phyloP scores from a whole-genome alignment of 2,113 vertebrate genomes.

The Poicephalus gulielmi region DNA sequence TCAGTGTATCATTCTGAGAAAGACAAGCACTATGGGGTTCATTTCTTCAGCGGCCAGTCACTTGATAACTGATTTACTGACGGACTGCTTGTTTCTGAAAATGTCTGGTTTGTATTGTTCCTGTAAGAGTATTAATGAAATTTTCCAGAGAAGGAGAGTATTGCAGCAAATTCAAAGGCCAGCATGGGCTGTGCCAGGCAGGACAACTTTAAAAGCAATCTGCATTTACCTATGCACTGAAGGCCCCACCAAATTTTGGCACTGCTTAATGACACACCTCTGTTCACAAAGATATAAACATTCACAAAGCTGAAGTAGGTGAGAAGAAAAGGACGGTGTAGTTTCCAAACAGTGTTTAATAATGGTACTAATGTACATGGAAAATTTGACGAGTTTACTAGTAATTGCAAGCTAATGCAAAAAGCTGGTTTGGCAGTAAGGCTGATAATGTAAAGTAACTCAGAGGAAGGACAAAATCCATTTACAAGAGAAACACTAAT shows the following conservation, averaged over 20 bases:
- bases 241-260: background rate
- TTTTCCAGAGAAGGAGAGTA: background rate
- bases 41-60: background rate
- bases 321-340: background rate
- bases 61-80: background rate
- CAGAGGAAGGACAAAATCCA: background rate
- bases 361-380: background rate
- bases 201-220: background rate
- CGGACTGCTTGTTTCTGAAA: background rate
- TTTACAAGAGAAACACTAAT: background rate
- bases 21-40: background rate
- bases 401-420: background rate
- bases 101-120: background rate
- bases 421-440: background rate
- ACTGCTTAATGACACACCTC: background rate
- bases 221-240: background rate
- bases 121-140: background rate
- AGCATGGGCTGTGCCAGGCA: background rate
- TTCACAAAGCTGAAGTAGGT: background rate
- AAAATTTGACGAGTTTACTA: background rate
- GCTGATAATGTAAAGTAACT: background rate
- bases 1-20: background rate
- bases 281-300: background rate
- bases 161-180: background rate
- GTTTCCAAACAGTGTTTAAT: background rate